Evolutionary conservation across 2,888 invertebrate species (phyloP), one percentile per base, ranked within the genome.

Genomic region (Sturmia bella): DNA sequence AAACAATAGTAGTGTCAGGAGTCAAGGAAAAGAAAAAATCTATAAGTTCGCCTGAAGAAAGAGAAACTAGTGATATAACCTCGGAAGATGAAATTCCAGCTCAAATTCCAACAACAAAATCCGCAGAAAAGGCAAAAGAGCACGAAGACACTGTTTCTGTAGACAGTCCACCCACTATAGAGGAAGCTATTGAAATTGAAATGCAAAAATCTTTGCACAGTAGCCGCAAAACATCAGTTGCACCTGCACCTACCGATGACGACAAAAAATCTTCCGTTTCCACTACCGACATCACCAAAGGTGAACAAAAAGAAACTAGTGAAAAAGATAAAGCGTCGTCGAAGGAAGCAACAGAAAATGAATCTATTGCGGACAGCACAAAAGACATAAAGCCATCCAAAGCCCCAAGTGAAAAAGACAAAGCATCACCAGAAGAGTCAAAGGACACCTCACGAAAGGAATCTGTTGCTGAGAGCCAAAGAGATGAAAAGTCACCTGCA

Each of bases 31-130:
- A 86, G 39, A 66, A 66, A 24, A 89, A 89, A 84, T 80, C 85
- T 1, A 69, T 83, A 7, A 85, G 82, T 70, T 88, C 88, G 1
- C 87, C 89, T 24, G 88, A 89, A n/a, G 89, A 90, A 73, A 88
- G 87, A 70, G 88, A 88, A 80, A 68, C 85, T 7, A 88, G 90
- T 63, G 88, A 89, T n/a, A 87, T 89, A n/a, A 88, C 91, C 84
- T 92, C 92, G 86, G 87, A 92, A 78, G 88, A 91, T 64, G 86
- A 91, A 61, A 83, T 91, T 52, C 90, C 90, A 0, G 87, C 83
- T 3, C 87, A 88, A 61, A 84, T 84, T 48, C 59, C 80, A n/a
- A 56, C 85, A 27, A 56, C 79, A 1, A 64, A 68, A 13, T 64
- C 80, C 1, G 74, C 85, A 0, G 86, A 86, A 9, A 87, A 86